phyloP scores from a whole-genome alignment of 1,140 invertebrate species.

The Leptonema lineaticorne region DNA sequence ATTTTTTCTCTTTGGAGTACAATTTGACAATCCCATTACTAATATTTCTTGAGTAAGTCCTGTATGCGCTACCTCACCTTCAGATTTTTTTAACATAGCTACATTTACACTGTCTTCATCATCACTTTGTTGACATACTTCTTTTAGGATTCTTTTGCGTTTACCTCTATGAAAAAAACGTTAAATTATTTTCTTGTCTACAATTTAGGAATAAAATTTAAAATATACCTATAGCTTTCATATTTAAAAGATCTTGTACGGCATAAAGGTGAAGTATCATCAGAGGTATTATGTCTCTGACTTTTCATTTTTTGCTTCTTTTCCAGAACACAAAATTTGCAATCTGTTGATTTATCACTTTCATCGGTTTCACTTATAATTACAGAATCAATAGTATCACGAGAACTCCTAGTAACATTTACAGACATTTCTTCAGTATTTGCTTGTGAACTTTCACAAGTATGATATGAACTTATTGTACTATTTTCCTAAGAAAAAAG shows the following conservation, averaged over 20 bases:
- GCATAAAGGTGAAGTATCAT: slow-evolving; percentile 55
- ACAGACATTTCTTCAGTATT: slow-evolving; percentile 48
- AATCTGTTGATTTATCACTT: slow-evolving; percentile 25
- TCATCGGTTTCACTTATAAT: slow-evolving; percentile 41
- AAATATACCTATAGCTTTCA: slow-evolving; percentile 46
- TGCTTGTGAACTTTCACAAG: slow-evolving; percentile 50
- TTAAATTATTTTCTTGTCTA: not conserved
- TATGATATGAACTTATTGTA: slow-evolving; percentile 48
- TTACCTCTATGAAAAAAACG: slow-evolving; percentile 50
- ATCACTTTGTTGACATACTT: slow-evolving; percentile 46
- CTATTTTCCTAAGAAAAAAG: slow-evolving; percentile 30
- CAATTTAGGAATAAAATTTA: not conserved
- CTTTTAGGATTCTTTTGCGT: slow-evolving; percentile 57
- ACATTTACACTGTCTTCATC: slow-evolving; percentile 42
- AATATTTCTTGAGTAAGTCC: slow-evolving; percentile 70
- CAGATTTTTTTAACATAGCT: slow-evolving; percentile 43
- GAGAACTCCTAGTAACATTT: slow-evolving; percentile 47
- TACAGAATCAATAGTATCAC: slow-evolving; percentile 46
- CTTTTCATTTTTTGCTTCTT: slow-evolving; percentile 15
- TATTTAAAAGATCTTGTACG: slow-evolving; percentile 53
- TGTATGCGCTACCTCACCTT: slow-evolving; percentile 55
- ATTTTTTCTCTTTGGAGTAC: slow-evolving; percentile 60
- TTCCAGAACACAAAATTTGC: slow-evolving; percentile 34
- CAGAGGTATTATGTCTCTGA: slow-evolving; percentile 2
- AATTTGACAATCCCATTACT: slow-evolving; percentile 54